Percentiles rank a stretch among this genome's conserved stretches.
Evolutionary conservation across 2,888 invertebrate genomes (phyloP).

Genomic region (Neoitamus cyanurus): DNA sequence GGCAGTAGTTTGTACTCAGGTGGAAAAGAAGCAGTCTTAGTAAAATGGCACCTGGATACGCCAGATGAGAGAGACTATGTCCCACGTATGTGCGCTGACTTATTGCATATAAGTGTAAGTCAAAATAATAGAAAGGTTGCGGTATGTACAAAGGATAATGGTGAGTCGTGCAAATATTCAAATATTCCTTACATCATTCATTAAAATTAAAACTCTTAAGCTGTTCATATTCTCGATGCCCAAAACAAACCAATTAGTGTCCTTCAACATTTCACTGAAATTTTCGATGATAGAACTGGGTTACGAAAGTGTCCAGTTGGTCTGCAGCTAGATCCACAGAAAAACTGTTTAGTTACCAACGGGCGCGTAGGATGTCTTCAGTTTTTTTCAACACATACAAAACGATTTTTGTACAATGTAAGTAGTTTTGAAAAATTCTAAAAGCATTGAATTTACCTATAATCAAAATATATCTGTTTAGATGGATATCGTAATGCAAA

Average conservation of each 20-base stretch:
- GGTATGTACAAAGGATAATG: conserved; percentile 78
- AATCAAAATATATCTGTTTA: conserved; percentile 59
- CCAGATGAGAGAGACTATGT: conserved; percentile 69
- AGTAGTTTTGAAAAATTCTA: conserved; percentile 59
- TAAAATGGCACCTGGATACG: conserved; percentile 76
- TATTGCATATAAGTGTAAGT: conserved; percentile 73
- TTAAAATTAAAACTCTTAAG: background rate
- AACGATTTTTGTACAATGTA: conserved; percentile 78
- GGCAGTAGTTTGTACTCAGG: conserved; percentile 80
- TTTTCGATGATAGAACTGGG: conserved; percentile 67
- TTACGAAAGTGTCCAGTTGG: conserved; percentile 65
- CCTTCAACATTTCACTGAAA: conserved; percentile 77
- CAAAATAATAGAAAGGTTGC: conserved; percentile 74
- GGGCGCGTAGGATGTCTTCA: conserved; percentile 80
- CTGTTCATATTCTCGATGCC: conserved; percentile 70
- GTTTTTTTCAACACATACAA: conserved; percentile 75
- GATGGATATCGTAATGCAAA: conserved; percentile 79
- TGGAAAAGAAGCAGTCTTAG: conserved; percentile 81
- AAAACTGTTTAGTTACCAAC: conserved; percentile 75
- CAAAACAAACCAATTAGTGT: conserved; percentile 69
- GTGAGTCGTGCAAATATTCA: conserved; percentile 57
- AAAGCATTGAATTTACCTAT: background rate
- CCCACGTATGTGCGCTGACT: conserved; percentile 77
- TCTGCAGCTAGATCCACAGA: conserved; percentile 71
- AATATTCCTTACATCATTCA: background rate